phyloP scores from a whole-genome alignment of 2,888 invertebrate genomes.

The Lochmaea capreae region DNA sequence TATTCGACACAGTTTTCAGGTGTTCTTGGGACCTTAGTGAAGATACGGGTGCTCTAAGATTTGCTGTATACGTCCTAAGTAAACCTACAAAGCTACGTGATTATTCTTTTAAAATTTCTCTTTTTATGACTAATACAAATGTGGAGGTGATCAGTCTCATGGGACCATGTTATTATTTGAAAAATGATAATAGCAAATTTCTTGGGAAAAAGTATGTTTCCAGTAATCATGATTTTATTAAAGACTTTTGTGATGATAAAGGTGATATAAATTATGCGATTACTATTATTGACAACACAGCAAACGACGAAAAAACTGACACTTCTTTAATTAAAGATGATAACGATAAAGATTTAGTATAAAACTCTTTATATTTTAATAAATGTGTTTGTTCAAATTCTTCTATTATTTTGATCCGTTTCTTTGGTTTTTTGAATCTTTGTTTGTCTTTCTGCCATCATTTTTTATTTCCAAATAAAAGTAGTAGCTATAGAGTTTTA shows the following conservation, averaged over 20 bases:
- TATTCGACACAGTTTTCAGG: conserved; percentile 48
- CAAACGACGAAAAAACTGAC: not conserved
- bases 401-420: too few relatives aligned
- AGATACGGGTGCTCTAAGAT: conserved; percentile 48
- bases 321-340: not conserved
- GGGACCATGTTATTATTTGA: conserved; percentile 30
- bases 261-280: conserved; percentile 36
- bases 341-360: not conserved
- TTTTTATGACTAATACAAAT: conserved; percentile 20
- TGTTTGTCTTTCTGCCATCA: too few relatives aligned
- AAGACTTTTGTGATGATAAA: conserved; percentile 31
- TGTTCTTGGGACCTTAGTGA: conserved; percentile 49
- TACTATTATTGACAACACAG: conserved; percentile 17
- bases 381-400: too few relatives aligned
- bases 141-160: conserved; percentile 19
- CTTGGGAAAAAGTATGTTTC: conserved; percentile 30
- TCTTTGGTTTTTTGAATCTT: too few relatives aligned
- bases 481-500: not conserved
- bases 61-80: conserved; percentile 48
- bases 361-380: too few relatives aligned
- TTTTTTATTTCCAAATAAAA: too few relatives aligned
- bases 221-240: conserved; percentile 32
- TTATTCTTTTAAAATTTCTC: conserved; percentile 31
- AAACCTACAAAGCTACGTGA: conserved; percentile 2
- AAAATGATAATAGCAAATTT: conserved; percentile 31